Evolutionary conservation across 2,797 vertebrate species (phyloP).

Genomic region (Echiichthys vipera): DNA sequence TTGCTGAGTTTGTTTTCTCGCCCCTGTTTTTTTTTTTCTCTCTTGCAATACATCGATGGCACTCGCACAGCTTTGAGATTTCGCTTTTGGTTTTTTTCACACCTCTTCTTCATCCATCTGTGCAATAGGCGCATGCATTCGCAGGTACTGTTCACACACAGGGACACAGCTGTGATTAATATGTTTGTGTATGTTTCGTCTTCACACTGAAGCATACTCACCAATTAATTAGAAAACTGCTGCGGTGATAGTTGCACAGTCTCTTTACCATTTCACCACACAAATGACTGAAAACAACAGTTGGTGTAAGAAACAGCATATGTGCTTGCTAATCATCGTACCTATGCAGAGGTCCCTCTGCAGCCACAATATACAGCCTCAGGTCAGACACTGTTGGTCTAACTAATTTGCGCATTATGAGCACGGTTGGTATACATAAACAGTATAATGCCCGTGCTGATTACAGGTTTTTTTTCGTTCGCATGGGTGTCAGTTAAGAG

Average conservation of each 20-base stretch:
- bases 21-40: neutral
- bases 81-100: conserved; percentile 17
- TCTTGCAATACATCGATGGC: neutral
- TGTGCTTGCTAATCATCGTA: conserved; percentile 37
- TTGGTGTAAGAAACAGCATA: conserved; percentile 38
- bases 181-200: conserved; percentile 19
- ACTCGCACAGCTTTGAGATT: conserved; percentile 19
- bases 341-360: conserved; percentile 7
- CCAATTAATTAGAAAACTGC: conserved; percentile 28
- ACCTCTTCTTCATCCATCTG: conserved; percentile 41
- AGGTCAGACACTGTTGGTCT: conserved; percentile 6
- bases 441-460: neutral
- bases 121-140: neutral
- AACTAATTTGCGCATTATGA: neutral
- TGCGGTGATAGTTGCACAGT: conserved; percentile 11
- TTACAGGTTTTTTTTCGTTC: neutral
- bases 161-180: conserved; percentile 27
- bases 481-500: neutral
- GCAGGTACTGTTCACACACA: conserved; percentile 21
- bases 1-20: conserved; percentile 9
- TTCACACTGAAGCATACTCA: conserved; percentile 29
- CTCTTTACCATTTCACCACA: conserved; percentile 35
- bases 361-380: conserved; percentile 5
- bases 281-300: conserved; percentile 51
- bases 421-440: neutral